Percentiles rank a stretch among this genome's conserved stretches.
These are phyloP conservation scores for Cisticola juncidis DNA, from an alignment of 2,113 vertebrate species.

Conservation along the genomic window DNA sequence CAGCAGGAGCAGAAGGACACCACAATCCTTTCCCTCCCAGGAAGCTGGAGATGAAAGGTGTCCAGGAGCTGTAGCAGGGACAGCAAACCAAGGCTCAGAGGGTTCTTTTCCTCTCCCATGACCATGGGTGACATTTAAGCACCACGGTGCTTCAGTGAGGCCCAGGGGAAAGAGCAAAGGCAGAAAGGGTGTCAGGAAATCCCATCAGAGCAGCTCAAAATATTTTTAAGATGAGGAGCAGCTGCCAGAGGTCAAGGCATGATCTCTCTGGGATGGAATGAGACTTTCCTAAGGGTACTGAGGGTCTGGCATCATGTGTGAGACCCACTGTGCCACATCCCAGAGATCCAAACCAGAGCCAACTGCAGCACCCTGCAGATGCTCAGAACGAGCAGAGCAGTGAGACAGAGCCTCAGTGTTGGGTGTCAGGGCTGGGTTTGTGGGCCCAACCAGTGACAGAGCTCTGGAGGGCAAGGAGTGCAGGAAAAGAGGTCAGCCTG, in stretches of 20 bases:
- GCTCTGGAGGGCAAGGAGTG: neutral
- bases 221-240: slow-evolving; percentile 30
- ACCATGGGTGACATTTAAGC: neutral
- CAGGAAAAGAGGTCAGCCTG: neutral
- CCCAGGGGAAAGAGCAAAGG: neutral
- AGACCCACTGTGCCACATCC: neutral
- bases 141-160: neutral
- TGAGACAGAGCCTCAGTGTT: neutral
- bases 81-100: neutral
- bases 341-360: neutral
- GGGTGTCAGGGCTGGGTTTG: neutral
- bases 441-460: neutral
- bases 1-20: neutral
- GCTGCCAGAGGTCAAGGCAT: slow-evolving; percentile 25
- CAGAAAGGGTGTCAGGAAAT: neutral
- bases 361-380: neutral
- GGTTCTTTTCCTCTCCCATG: neutral
- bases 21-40: neutral
- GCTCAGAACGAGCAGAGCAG: accelerated
- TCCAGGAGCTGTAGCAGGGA: neutral
- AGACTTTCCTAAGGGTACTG: neutral
- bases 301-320: neutral
- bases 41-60: neutral
- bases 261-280: neutral
- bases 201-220: neutral